Evolutionary conservation across 1,140 invertebrate genomes (phyloP).

Genomic region (Plutomurus gul): DNA sequence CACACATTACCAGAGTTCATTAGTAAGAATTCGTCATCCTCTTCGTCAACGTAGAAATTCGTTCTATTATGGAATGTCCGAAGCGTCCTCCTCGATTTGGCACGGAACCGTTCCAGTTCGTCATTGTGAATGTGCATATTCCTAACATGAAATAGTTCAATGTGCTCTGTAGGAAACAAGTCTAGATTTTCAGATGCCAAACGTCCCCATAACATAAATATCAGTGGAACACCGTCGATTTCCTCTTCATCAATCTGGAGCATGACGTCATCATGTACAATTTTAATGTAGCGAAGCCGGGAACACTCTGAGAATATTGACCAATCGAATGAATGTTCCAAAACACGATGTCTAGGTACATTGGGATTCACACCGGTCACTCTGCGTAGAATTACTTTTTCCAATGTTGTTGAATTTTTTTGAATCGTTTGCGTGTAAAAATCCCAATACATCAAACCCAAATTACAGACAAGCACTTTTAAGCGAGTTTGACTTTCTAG

Average conservation of each 20-base stretch:
- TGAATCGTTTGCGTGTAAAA: background rate
- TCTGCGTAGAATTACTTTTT: background rate
- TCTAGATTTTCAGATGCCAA: background rate
- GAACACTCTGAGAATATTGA: background rate
- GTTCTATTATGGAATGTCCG: background rate
- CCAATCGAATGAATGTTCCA: background rate
- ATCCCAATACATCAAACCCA: background rate
- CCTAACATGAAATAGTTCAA: background rate
- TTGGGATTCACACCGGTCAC: background rate
- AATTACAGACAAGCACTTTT: background rate
- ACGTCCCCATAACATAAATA: background rate
- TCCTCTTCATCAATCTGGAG: too few relatives aligned
- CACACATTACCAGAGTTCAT: background rate
- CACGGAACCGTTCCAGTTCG: background rate
- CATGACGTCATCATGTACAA: background rate
- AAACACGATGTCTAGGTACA: background rate
- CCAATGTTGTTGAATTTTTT: background rate
- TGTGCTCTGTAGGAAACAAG: background rate
- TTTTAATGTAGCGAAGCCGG: background rate
- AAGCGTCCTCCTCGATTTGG: background rate
- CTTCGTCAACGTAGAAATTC: background rate
- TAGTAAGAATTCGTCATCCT: background rate
- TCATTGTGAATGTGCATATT: background rate
- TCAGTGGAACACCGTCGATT: background rate
- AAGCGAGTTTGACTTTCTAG: background rate